phyloP scores from a whole-genome alignment of 2,888 invertebrate genomes.

The Tachina fera region DNA sequence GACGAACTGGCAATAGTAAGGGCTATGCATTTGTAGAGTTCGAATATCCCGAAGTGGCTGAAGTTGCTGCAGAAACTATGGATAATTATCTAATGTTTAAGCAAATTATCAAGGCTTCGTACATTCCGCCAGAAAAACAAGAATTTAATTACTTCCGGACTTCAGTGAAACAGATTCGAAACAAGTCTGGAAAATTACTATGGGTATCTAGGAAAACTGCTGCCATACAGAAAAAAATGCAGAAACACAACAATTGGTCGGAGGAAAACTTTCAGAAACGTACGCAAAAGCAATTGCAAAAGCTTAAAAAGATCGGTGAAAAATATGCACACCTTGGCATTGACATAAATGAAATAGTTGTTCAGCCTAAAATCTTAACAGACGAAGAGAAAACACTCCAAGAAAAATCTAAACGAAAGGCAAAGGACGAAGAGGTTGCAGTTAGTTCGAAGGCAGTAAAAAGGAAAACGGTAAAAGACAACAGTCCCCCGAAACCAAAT shows the following conservation, averaged over 20 bases:
- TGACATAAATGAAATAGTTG: constrained; percentile 76
- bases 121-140: constrained; percentile 88
- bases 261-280: constrained; percentile 78
- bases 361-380: constrained; percentile 74
- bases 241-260: constrained; percentile 79
- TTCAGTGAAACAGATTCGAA: constrained; percentile 83
- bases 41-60: constrained; percentile 91
- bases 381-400: constrained; percentile 26
- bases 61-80: constrained; percentile 98
- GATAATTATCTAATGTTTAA: constrained; percentile 98
- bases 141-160: constrained; percentile 84
- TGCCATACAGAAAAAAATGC: constrained; percentile 74
- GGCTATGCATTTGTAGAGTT: constrained; percentile 97
- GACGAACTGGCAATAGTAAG: constrained; percentile 91
- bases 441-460: constrained; percentile 41
- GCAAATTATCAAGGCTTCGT: constrained; percentile 90
- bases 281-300: constrained; percentile 74
- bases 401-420: constrained; percentile 51
- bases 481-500: neutral
- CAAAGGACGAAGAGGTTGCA: constrained; percentile 35
- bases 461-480: constrained; percentile 44
- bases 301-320: constrained; percentile 76
- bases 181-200: constrained; percentile 80
- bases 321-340: constrained; percentile 79
- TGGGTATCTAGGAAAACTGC: constrained; percentile 78